Conservation (phyloP, 2,888 invertebrate genomes). For the Melieria crassipennis region DNA sequence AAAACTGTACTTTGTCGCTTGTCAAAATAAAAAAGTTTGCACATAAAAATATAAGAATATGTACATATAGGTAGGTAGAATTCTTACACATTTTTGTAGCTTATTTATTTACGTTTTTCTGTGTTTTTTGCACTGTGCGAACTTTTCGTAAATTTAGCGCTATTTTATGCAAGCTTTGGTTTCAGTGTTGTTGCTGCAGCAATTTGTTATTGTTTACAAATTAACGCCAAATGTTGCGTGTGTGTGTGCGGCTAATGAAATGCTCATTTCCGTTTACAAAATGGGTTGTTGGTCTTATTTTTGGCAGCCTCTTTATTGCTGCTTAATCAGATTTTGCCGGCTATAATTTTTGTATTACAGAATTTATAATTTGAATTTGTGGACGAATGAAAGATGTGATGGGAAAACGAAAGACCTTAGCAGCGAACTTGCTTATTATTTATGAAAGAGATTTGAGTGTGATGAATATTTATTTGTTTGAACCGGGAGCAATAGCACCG, state of each 20-base stretch:
- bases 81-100: background rate
- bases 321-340: too few species aligned
- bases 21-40: slow-evolving; percentile 9
- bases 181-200: background rate
- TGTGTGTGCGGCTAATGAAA: slow-evolving; percentile 9
- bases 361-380: too few species aligned
- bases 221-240: slow-evolving; percentile 10
- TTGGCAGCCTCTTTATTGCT: too few species aligned
- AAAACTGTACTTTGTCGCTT: background rate
- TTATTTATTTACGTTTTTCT: background rate
- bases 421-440: background rate
- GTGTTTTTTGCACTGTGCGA: background rate
- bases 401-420: slow-evolving; percentile 4
- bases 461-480: too few species aligned
- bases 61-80: background rate
- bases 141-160: too few species aligned
- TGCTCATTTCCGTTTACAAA: slow-evolving; percentile 15
- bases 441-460: too few species aligned
- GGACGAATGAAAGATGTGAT: too few species aligned
- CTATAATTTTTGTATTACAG: too few species aligned
- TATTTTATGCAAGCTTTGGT: too few species aligned
- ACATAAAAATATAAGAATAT: background rate
- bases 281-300: background rate
- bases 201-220: slow-evolving; percentile 18
- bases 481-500: too few species aligned